A percentile compares a stretch with the other conserved stretches of the same genome.
phyloP scores from a whole-genome alignment of 2,113 vertebrate species.

The Zapornia atra region DNA sequence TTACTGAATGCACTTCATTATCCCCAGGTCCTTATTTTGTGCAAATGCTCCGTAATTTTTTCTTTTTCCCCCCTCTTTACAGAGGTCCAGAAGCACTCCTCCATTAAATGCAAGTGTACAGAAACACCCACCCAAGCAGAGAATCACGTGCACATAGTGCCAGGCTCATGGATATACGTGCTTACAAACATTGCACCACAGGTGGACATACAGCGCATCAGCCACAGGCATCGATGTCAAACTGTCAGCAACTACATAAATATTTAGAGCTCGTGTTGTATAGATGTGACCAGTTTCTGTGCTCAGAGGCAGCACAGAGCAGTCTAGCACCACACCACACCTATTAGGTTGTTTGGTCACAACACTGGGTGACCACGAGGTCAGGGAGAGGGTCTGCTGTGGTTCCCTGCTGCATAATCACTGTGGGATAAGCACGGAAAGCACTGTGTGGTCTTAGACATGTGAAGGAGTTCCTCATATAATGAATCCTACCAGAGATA shows the following conservation, averaged over 20 bases:
- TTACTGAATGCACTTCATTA: not conserved
- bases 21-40: not conserved
- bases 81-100: not conserved
- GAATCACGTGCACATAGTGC: fast-evolving
- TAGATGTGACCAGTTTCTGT: not conserved
- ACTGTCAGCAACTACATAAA: not conserved
- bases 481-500: not conserved
- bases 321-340: not conserved
- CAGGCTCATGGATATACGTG: not conserved
- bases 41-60: not conserved
- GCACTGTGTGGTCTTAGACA: not conserved
- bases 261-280: not conserved
- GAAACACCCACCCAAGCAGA: not conserved
- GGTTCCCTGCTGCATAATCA: not conserved
- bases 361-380: fast-evolving
- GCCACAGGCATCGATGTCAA: not conserved
- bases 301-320: not conserved
- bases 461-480: fast-evolving
- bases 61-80: not conserved
- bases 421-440: not conserved
- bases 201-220: fast-evolving
- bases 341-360: not conserved
- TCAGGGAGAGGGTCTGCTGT: not conserved
- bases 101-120: not conserved
- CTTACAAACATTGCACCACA: not conserved